Percentiles rank a stretch among this genome's conserved stretches.
Evolutionary conservation across 2,888 invertebrate genomes (phyloP).

Genomic region (Hemithea aestivaria): DNA sequence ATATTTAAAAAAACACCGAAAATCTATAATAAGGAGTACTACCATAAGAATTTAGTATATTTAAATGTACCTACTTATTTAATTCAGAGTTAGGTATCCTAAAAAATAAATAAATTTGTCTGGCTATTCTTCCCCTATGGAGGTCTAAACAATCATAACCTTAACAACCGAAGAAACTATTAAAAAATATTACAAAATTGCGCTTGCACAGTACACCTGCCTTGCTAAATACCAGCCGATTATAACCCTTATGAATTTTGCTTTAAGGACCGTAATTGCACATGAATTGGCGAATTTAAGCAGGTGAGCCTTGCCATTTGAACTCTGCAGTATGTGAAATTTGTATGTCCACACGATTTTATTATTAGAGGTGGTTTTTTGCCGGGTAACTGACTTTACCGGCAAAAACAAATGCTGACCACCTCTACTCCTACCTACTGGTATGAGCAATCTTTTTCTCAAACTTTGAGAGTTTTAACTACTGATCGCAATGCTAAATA

Average conservation of each 20-base stretch:
- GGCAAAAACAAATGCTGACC: too few species aligned
- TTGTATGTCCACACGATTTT: slow-evolving; percentile 20
- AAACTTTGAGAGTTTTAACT: too few species aligned
- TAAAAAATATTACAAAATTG: slow-evolving; percentile 17
- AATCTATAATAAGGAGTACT: too few species aligned
- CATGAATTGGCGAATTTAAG: slow-evolving; percentile 6
- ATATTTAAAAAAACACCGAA: too few species aligned
- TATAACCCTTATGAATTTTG: background rate
- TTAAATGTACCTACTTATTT: too few species aligned
- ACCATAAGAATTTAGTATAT: too few species aligned
- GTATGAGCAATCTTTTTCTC: too few species aligned
- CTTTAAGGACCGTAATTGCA: background rate
- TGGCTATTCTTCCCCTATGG: slow-evolving; percentile 17
- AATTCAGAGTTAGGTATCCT: too few species aligned
- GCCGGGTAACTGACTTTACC: slow-evolving; percentile 5
- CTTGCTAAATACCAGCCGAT: slow-evolving; percentile 9
- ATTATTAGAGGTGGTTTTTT: slow-evolving; percentile 5
- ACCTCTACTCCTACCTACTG: too few species aligned
- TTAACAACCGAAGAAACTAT: slow-evolving; percentile 19
- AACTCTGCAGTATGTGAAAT: slow-evolving; percentile 31
- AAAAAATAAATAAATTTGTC: too few species aligned
- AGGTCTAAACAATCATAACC: slow-evolving; percentile 19
- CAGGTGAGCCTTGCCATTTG: slow-evolving; percentile 39
- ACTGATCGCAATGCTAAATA: too few species aligned
- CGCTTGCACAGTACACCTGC: slow-evolving; percentile 11